Evolutionary conservation across 2,888 invertebrate genomes (phyloP).

Genomic region (Matsumyia berberina): DNA sequence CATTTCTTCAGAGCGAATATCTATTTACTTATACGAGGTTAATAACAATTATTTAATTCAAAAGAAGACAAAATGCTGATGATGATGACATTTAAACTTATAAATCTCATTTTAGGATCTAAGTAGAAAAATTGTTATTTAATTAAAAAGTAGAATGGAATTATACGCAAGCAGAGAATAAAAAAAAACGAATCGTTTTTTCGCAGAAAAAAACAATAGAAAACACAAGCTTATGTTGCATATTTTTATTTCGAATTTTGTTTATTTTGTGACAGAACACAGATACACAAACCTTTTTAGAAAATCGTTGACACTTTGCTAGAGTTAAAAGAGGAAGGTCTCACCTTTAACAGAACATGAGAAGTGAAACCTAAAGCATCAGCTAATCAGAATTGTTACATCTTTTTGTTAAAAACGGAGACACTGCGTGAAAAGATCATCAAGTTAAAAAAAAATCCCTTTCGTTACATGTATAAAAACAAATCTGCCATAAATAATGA

Average conservation of each 20-base stretch:
- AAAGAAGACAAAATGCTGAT: slow-evolving; percentile 15
- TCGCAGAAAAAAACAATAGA: not conserved
- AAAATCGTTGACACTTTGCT: not conserved
- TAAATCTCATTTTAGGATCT: slow-evolving; percentile 60
- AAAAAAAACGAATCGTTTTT: slow-evolving; percentile 32
- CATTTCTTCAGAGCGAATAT: slow-evolving; percentile 43
- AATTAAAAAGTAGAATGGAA: slow-evolving; percentile 58
- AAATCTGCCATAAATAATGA: slow-evolving; percentile 30
- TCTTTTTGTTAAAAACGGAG: too few relatives aligned
- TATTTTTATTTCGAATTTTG: slow-evolving; percentile 4
- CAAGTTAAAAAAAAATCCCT: not conserved
- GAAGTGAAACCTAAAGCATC: too few relatives aligned
- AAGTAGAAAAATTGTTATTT: slow-evolving; percentile 72
- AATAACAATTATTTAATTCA: slow-evolving; percentile 28
- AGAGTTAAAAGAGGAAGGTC: too few relatives aligned
- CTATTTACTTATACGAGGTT: slow-evolving; percentile 35
- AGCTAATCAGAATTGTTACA: too few relatives aligned
- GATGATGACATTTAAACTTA: slow-evolving; percentile 23
- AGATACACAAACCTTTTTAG: not conserved
- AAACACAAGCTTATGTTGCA: not conserved
- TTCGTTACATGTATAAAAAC: not conserved
- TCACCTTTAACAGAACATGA: not conserved
- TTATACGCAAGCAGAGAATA: slow-evolving; percentile 41
- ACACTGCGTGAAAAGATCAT: too few relatives aligned
- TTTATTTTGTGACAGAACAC: not conserved